Evolutionary conservation across 2,888 invertebrate genomes (phyloP).

Genomic region (Apoda limacodes): DNA sequence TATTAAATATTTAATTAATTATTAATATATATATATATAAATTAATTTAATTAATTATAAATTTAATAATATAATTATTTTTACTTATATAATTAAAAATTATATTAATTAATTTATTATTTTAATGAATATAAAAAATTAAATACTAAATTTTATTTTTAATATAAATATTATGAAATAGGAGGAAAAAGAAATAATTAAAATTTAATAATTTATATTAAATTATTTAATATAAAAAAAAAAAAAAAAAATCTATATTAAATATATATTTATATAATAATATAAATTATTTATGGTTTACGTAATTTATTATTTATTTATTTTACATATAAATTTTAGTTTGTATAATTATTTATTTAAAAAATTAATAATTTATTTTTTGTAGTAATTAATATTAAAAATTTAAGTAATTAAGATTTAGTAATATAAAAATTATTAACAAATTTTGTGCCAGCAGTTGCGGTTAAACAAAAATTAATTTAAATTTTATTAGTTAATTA

Average conservation of each 20-base stretch:
- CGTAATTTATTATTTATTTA: too few species aligned
- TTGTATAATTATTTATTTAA: slow-evolving; percentile 46
- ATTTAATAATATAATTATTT: slow-evolving; percentile 16
- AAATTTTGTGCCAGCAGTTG: slow-evolving; percentile 78
- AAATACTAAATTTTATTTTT: slow-evolving; percentile 20
- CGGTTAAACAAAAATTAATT: slow-evolving; percentile 74
- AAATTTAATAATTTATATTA: slow-evolving; percentile 17
- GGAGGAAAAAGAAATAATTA: slow-evolving; percentile 22
- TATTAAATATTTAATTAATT: slow-evolving; percentile 22
- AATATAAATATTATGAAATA: slow-evolving; percentile 26
- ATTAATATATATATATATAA: slow-evolving; percentile 22
- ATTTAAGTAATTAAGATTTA: slow-evolving; percentile 73
- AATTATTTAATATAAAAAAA: slow-evolving; percentile 20
- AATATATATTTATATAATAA: slow-evolving; percentile 32
- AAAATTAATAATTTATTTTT: slow-evolving; percentile 32
- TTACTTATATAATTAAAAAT: slow-evolving; percentile 12
- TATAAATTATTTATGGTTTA: slow-evolving; percentile 55
- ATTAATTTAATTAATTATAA: slow-evolving; percentile 24
- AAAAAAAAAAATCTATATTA: slow-evolving; percentile 42
- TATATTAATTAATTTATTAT: slow-evolving; percentile 20
- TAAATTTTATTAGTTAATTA: slow-evolving; percentile 62
- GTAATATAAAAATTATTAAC: slow-evolving; percentile 69
- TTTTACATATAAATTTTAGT: slow-evolving; percentile 70
- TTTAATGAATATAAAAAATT: slow-evolving; percentile 44
- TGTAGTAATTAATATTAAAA: slow-evolving; percentile 44